Evolutionary conservation across 2,113 vertebrate genomes (phyloP), one percentile per base, ranked within the genome.

Genomic region (Xenopus laevis): DNA sequence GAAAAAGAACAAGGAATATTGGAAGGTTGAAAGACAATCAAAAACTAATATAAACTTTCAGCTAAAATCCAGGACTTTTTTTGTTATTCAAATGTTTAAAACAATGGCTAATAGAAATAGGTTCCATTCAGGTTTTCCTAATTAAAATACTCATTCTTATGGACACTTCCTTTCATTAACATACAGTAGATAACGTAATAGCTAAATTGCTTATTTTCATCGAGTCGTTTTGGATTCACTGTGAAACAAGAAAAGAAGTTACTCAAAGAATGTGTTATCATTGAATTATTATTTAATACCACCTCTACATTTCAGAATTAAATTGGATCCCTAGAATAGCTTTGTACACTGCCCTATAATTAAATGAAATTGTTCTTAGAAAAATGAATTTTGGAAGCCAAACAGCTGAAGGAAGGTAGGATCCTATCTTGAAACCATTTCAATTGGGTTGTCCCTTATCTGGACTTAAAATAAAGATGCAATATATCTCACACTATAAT

Each of bases 121-220:
- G 17, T 58, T 69, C 40, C 67, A 70, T 63, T 46, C 33, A 62
- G 65, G 23, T 27, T 69, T 76, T 59, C 18, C 47, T 76, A 76
- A 76, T 76, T 76, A 76, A 76, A 70, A 76, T 76, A 76, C 62
- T 76, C 60, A 76, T 70, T 76, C 74, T 76, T 64, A 18, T 44
- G 61, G 66, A 70, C 74, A 64, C 64, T 70, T 68, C 53, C 45
- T 64, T 70, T 46, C 67, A 69, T 70, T 76, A 70, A n/a, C 62
- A 71, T 60, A 69, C 57, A 53, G 75, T 46, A 71, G 63, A 80
- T 71, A 72, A 67, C 64, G 71, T 74, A 40, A 71, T 30, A 57
- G 68, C 68, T 71, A 65, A 70, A 58, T 47, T 67, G 71, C 55
- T 68, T 68, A 53, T 66, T 72, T 73, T 59, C 40, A 68, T 62